Conservation (phyloP, 2,797 vertebrate species). For the Danio jaintianensis region DNA sequence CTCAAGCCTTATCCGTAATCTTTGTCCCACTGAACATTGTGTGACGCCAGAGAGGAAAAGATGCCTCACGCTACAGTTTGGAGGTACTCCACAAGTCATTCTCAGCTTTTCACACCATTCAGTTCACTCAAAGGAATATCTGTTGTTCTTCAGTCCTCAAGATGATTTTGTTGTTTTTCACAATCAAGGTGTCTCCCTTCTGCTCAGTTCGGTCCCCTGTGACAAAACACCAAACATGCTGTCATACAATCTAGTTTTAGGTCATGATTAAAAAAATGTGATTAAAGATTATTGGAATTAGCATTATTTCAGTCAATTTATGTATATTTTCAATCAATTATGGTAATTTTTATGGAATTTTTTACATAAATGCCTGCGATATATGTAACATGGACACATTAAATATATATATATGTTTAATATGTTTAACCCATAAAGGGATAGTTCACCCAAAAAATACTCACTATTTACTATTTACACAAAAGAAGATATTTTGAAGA, state of each 20-base stretch:
- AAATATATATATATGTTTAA: too few species aligned
- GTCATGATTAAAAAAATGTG: neutral
- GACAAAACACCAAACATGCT: conserved; percentile 16
- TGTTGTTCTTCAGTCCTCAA: neutral
- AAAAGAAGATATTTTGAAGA: too few species aligned
- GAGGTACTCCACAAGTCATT: conserved; percentile 41
- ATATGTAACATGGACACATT: neutral
- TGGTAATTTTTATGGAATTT: neutral
- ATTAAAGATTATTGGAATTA: neutral
- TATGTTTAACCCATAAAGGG: neutral
- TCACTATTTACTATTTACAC: too few species aligned
- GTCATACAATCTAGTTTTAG: neutral
- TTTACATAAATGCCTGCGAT: neutral
- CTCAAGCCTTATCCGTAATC: conserved; percentile 30
- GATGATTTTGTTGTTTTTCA: neutral
- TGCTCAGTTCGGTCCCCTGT: conserved; percentile 22
- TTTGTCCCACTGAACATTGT: conserved; percentile 23
- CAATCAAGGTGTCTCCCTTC: conserved; percentile 25
- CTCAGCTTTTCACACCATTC: neutral
- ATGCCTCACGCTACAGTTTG: conserved; percentile 7
- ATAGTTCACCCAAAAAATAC: too few species aligned
- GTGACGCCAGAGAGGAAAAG: conserved; percentile 14
- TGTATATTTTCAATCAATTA: too few species aligned
- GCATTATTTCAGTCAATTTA: too few species aligned
- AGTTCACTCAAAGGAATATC: conserved; percentile 21